Conservation (phyloP, 1,140 invertebrate species). For the Drosophila setifemur region DNA sequence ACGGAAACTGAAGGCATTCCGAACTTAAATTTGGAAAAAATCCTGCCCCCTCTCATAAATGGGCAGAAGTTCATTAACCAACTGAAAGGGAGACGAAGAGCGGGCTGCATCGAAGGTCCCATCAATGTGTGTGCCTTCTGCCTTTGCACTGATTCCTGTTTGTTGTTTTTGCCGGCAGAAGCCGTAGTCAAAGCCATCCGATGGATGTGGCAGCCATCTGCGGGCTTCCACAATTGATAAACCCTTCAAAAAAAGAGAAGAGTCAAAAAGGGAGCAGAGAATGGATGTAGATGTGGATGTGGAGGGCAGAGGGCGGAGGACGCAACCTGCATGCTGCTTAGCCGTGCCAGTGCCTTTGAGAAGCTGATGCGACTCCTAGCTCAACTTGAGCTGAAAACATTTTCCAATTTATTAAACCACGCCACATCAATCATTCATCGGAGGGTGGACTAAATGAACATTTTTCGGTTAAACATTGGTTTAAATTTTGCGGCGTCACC, state of each 20-base stretch:
- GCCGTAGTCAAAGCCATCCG: constrained; percentile 13
- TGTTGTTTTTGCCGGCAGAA: constrained; percentile 24
- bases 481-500: constrained; percentile 79
- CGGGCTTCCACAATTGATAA: constrained; percentile 41
- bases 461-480: constrained; percentile 80
- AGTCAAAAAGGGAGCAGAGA: not conserved
- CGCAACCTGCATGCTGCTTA: constrained; percentile 28
- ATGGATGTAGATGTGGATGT: constrained; percentile 2
- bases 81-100: not conserved
- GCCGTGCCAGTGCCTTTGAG: constrained; percentile 21
- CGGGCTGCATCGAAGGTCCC: constrained; percentile 7
- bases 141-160: constrained; percentile 31
- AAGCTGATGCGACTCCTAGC: constrained; percentile 7
- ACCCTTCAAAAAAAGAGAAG: constrained; percentile 9
- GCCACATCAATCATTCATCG: constrained; percentile 77
- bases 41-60: constrained; percentile 19
- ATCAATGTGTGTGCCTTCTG: constrained; percentile 36
- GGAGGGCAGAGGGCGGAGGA: not conserved
- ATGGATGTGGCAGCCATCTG: constrained; percentile 31
- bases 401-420: constrained; percentile 78
- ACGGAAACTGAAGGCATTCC: not conserved
- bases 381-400: constrained; percentile 57
- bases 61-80: constrained; percentile 43
- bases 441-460: constrained; percentile 76
- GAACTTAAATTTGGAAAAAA: constrained; percentile 13